Percentiles rank a stretch among this genome's conserved stretches.
Conservation (phyloP, 2,888 invertebrate genomes). For the Acronicta aceris region DNA sequence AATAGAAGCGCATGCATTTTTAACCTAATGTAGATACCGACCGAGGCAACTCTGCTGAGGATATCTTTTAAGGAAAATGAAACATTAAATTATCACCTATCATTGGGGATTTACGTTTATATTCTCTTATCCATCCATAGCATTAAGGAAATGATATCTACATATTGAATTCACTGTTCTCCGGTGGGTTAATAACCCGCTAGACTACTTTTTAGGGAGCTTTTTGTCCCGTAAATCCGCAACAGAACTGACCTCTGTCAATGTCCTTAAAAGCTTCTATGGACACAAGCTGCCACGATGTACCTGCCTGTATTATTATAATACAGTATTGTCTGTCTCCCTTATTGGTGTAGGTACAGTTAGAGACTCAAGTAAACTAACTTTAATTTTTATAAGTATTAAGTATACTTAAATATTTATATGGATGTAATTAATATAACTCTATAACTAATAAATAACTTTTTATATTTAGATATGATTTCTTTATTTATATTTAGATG, state of each 20-base stretch:
- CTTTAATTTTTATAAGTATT: too few relatives aligned
- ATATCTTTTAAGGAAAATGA: slow-evolving; percentile 32
- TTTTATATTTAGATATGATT: too few relatives aligned
- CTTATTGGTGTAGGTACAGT: neutral
- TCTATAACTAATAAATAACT: too few relatives aligned
- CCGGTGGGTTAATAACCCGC: neutral
- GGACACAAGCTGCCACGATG: slow-evolving; percentile 4
- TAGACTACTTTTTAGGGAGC: slow-evolving; percentile 8
- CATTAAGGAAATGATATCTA: neutral
- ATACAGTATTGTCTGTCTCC: slow-evolving; percentile 18
- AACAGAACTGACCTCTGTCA: slow-evolving; percentile 33
- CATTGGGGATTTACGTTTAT: neutral
- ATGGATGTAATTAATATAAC: too few relatives aligned
- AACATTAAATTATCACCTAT: neutral
- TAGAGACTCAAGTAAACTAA: too few relatives aligned
- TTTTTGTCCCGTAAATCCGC: slow-evolving; percentile 1
- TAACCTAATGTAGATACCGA: neutral
- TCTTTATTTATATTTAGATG: too few relatives aligned
- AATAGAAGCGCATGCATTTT: neutral
- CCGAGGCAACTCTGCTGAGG: slow-evolving; percentile 5
- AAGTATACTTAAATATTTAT: too few relatives aligned
- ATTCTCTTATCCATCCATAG: neutral
- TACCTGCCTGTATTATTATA: neutral
- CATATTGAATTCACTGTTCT: neutral
- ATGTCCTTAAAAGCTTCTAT: slow-evolving; percentile 29